Base-by-base conservation (phyloP, 2,888 invertebrate species). In the Suillia variegata region DNA sequence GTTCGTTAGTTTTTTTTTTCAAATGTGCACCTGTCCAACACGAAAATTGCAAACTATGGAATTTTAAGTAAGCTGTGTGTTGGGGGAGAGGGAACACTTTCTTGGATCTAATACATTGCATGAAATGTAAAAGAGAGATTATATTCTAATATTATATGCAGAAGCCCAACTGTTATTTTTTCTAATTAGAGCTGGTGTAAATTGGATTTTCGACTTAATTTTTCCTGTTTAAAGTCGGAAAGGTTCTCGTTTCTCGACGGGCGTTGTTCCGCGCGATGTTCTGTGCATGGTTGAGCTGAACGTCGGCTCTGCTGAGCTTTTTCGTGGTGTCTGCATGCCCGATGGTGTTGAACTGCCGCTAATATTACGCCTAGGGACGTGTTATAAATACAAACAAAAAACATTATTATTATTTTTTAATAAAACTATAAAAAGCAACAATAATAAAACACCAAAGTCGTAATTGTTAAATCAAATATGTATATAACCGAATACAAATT, bases 181-280 rank as follows among this genome's bases (percentile, higher is more conserved):
- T 31, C 31, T 31, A 31, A 31, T 31, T 31, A 31, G 12, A 31
- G 31, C 12, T 6, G 6, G 12, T 31, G 31, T 31, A 31, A 31
- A 31, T n/a, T n/a, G n/a, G n/a, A n/a, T n/a, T n/a, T n/a, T n/a
- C n/a, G n/a, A n/a, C n/a, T n/a, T n/a, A n/a, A n/a, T n/a, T n/a
- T n/a, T n/a, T n/a, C n/a, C n/a, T n/a, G n/a, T 83, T 84, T 88
- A 91, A 67, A 90, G 86, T 83, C 90, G 87, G 85, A 90, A 90
- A 71, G 90, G 90, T 84, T 89, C 90, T 75, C 88, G 87, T 81
- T 82, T 81, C 62, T 80, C 79, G 31, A 80, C 78, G 51, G 82
- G 82, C 57, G 82, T 82, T 52, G 80, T 77, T 22, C 82, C 82
- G 24, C 82, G 80, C 49, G 80, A 74, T 67, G 80, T 80, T 58